Conservation (phyloP, 2,888 invertebrate genomes). For the Palloptera scutellata region DNA sequence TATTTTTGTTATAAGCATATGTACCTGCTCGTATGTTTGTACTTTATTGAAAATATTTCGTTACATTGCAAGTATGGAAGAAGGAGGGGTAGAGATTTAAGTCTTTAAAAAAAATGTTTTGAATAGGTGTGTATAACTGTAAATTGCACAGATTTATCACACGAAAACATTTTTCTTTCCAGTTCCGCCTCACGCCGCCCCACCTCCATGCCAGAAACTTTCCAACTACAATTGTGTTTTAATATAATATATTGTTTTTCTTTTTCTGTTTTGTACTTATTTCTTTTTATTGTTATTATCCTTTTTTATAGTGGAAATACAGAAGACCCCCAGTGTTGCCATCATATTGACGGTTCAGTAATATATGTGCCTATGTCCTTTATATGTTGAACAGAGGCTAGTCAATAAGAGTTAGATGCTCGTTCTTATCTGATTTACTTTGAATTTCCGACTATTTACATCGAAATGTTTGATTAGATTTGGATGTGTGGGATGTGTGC, state of each 20-base stretch:
- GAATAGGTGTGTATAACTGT: conserved; percentile 59
- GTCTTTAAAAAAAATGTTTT: conserved; percentile 32
- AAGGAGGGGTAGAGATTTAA: background rate
- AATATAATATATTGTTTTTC: conserved; percentile 5
- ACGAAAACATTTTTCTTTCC: conserved; percentile 24
- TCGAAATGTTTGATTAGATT: no score
- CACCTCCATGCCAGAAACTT: conserved; percentile 12
- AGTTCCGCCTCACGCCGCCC: conserved; percentile 12
- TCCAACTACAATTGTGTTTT: conserved; percentile 14
- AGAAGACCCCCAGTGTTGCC: no score
- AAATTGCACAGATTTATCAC: conserved; percentile 46
- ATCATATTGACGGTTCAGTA: no score
- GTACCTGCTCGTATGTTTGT: conserved; percentile 4
- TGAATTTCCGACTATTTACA: background rate
- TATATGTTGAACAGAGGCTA: no score
- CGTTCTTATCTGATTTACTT: background rate
- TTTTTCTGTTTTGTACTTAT: conserved; percentile 24
- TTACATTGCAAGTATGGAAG: background rate
- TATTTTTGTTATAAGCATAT: background rate
- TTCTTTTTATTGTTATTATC: conserved; percentile 24
- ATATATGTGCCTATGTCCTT: no score
- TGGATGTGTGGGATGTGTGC: no score
- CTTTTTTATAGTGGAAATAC: background rate
- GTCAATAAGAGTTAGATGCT: no score
- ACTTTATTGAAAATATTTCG: background rate